phyloP scores from a whole-genome alignment of 2,888 invertebrate species.

The Zygogramma bicolorata region DNA sequence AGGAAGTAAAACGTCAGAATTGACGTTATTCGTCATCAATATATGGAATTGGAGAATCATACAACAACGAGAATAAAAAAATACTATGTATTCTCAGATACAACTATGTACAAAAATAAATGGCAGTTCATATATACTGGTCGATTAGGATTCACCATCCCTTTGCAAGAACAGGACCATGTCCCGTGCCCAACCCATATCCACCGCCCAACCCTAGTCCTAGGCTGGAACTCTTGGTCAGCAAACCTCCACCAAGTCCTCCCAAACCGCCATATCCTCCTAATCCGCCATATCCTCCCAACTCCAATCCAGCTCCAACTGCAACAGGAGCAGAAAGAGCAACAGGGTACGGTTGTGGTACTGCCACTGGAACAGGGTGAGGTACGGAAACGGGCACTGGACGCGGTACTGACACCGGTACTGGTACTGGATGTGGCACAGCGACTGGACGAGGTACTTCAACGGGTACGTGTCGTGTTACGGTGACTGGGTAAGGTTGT shows the following conservation, averaged over 20 bases:
- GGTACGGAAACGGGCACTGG: constrained; percentile 57
- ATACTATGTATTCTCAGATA: constrained; percentile 10
- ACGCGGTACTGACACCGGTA: constrained; percentile 54
- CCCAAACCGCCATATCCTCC: constrained; percentile 11
- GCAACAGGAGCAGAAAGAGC: constrained; percentile 41
- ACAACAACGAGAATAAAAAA: background rate
- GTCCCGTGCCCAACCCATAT: constrained; percentile 19
- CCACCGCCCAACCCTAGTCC: no score
- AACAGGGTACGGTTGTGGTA: constrained; percentile 51
- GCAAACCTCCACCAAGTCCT: constrained; percentile 20
- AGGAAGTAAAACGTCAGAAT: no score
- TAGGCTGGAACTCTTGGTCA: no score
- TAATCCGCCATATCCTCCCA: constrained; percentile 40
- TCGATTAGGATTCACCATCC: constrained; percentile 28
- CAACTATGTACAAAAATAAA: constrained; percentile 19
- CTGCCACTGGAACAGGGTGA: constrained; percentile 52
- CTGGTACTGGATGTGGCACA: constrained; percentile 55
- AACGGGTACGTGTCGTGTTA: constrained; percentile 62
- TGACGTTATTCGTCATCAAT: no score
- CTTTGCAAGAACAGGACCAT: constrained; percentile 24
- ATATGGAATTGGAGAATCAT: no score
- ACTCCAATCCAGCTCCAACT: constrained; percentile 39
- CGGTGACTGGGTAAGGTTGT: constrained; percentile 66
- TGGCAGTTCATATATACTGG: constrained; percentile 5
- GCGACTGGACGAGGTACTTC: constrained; percentile 57